These are phyloP conservation scores for Osmerus mordax DNA, from an alignment of 2,113 vertebrate genomes.

Conservation along the genomic window DNA sequence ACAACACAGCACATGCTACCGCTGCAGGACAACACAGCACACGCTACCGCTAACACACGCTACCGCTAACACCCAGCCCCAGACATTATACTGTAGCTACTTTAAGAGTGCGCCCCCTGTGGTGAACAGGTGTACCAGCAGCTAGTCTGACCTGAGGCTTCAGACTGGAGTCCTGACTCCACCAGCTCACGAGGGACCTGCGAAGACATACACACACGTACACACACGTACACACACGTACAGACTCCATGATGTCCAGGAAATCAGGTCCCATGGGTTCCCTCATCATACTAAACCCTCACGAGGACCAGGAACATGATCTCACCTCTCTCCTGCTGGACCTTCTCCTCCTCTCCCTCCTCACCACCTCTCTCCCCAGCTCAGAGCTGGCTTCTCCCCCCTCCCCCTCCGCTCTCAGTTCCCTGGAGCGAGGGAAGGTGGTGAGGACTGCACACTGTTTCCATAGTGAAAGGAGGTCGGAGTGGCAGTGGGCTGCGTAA, in stretches of 20 bases:
- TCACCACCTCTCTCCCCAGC: conserved; percentile 48
- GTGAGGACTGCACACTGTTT: conserved; percentile 42
- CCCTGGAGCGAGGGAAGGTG: not conserved
- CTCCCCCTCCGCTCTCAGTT: not conserved
- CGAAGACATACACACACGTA: not conserved
- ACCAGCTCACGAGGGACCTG: conserved; percentile 68
- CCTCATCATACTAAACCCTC: no score
- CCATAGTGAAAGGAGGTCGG: conserved; percentile 60
- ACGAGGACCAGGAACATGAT: not conserved
- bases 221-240: conserved; percentile 1
- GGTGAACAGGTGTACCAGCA: conserved; percentile 30
- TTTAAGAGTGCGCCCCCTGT: not conserved
- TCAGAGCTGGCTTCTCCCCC: conserved; percentile 22
- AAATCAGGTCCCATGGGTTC: no score
- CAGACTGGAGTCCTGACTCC: conserved; percentile 43
- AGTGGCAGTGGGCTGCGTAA: conserved; percentile 49
- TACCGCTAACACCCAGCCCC: no score
- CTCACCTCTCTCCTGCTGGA: conserved; percentile 55
- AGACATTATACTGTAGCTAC: no score
- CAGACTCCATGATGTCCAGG: no score
- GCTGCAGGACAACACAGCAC: no score
- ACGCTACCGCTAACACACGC: no score
- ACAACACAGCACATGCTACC: no score
- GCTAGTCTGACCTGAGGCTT: conserved; percentile 58
- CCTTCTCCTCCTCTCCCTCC: conserved; percentile 43